These are phyloP conservation scores for Drosophila arawakana DNA, from an alignment of 1,140 invertebrate genomes.

Conservation along the genomic window DNA sequence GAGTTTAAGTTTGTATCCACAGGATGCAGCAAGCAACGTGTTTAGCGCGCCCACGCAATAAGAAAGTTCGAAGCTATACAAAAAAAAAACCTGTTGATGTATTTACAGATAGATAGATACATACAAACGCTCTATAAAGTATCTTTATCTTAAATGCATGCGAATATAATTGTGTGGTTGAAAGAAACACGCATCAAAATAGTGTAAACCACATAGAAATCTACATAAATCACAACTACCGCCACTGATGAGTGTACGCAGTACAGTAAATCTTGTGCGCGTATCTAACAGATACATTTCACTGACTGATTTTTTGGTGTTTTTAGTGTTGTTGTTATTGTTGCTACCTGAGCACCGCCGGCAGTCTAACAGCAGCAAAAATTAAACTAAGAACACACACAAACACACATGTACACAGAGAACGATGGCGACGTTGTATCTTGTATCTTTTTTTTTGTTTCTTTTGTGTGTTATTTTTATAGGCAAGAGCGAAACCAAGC, in stretches of 20 bases:
- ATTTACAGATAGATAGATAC: slow-evolving; percentile 6
- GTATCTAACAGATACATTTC: slow-evolving; percentile 79
- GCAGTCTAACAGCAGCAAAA: slow-evolving; percentile 41
- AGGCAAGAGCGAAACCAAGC: slow-evolving; percentile 50
- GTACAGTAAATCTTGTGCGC: slow-evolving; percentile 55
- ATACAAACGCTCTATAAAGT: background rate
- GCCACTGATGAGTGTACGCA: slow-evolving; percentile 49
- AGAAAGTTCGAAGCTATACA: slow-evolving; percentile 33
- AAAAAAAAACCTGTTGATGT: slow-evolving; percentile 48
- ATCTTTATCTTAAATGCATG: background rate
- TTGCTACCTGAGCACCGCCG: slow-evolving; percentile 64
- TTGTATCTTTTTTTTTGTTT: slow-evolving; percentile 3
- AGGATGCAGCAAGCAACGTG: slow-evolving; percentile 53
- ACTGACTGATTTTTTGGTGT: slow-evolving; percentile 42
- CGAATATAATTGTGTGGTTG: background rate
- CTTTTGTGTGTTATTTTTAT: slow-evolving; percentile 35
- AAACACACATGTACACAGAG: slow-evolving; percentile 1
- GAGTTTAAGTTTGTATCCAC: slow-evolving; percentile 34
- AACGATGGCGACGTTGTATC: slow-evolving; percentile 22
- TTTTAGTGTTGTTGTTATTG: slow-evolving; percentile 13
- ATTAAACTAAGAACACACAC: slow-evolving; percentile 39
- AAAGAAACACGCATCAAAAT: slow-evolving; percentile 2
- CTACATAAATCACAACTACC: slow-evolving; percentile 50
- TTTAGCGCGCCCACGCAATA: slow-evolving; percentile 48
- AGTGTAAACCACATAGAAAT: slow-evolving; percentile 31